Evolutionary conservation across 2,113 vertebrate genomes (phyloP), one percentile per base, ranked within the genome.

Genomic region (Telmatochromis sp.): DNA sequence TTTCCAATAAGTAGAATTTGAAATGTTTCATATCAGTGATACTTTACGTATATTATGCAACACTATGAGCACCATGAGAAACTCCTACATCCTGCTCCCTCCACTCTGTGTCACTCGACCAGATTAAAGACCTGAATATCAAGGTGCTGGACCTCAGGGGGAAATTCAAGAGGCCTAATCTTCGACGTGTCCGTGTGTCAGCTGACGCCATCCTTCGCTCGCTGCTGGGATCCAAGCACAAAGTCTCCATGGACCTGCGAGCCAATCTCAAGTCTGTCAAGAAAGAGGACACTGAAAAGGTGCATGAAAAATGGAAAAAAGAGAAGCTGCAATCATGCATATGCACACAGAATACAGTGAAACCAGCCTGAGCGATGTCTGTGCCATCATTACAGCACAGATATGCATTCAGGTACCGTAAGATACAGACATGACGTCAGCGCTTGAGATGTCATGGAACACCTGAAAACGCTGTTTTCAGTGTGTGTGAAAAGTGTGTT

Each of bases 211-310:
- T 99, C 97, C 97, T 99, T 40, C 96, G 98, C 81, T 98, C 98
- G 5, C 95, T 99, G 88, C 96, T 99, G 95, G 98, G 98, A 85
- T 99, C 98, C 85, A 99, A 99, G 92, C 98, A 99, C 94, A 99
- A 99, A 89, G 98, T 99, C 21, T 99, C 98, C 84, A 99, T 99
- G 98, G 98, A 99, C 54, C 96, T 99, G 17, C 90, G 98, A 80
- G 98, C 98, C 92, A 99, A 99, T 94, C 97, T 99, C 58, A 99
- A 99, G 90, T 99, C 98, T 21, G 98, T 99, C 90, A 99, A 99
- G 96, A 99, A 99, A 94, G 98, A 99, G 84, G 98, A 99, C 95
- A 97, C 97, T 0, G 98, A 99, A 93, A 99, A 99, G 98, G 98
- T 98, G 90, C 82, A 53, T 86, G 55, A 9, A 63, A 37, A 33